A percentile compares a stretch with the other conserved stretches of the same genome.
Evolutionary conservation across 2,797 vertebrate species (phyloP).

Genomic region (Bovichtus diacanthus): DNA sequence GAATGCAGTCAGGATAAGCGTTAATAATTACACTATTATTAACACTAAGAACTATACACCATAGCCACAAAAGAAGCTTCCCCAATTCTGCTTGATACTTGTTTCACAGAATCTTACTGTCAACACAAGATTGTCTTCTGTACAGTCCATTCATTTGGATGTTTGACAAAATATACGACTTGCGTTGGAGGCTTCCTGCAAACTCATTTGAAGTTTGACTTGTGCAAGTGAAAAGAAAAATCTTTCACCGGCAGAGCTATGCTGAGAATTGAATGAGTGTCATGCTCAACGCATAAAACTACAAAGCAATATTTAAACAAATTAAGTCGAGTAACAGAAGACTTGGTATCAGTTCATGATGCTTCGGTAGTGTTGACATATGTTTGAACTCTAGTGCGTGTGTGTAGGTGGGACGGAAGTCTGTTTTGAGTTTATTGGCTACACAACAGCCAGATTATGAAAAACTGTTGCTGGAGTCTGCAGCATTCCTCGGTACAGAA

Average conservation of each 20-base stretch:
- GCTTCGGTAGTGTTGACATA: slow-evolving; percentile 11
- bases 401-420: slow-evolving; percentile 17
- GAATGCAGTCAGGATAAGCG: not conserved
- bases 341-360: slow-evolving; percentile 8
- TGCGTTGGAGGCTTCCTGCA: not conserved
- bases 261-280: not conserved
- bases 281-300: not conserved
- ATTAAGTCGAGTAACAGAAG: not conserved
- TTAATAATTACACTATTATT: slow-evolving; percentile 15
- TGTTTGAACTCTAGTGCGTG: slow-evolving; percentile 27
- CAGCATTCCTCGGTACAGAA: slow-evolving; percentile 51
- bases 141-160: slow-evolving; percentile 7
- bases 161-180: not conserved
- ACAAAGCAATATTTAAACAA: not conserved
- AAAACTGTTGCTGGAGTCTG: slow-evolving; percentile 52
- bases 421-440: slow-evolving; percentile 49
- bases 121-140: slow-evolving; percentile 9
- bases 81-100: not conserved
- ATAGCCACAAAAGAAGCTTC: not conserved
- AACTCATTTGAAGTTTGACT: not conserved
- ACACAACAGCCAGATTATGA: slow-evolving; percentile 47
- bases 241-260: not conserved
- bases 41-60: not conserved
- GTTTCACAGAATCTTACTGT: not conserved
- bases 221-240: slow-evolving; percentile 1